Evolutionary conservation across 2,113 vertebrate species (phyloP).

Genomic region (Motacilla tschutschensis): DNA sequence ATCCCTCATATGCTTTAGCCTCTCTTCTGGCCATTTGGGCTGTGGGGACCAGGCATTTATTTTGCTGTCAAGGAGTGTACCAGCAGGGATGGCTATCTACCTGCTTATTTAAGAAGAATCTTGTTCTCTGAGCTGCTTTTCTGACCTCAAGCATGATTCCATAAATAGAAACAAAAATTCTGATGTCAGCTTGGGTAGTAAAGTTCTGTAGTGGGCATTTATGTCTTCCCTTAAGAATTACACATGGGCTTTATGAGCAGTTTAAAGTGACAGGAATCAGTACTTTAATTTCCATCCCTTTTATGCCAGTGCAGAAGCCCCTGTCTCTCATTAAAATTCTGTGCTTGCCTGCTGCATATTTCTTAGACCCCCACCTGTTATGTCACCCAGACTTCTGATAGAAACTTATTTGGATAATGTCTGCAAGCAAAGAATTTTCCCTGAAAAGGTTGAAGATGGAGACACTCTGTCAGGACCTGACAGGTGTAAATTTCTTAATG

Average conservation of each 20-base stretch:
- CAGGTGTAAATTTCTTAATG: constrained; percentile 76
- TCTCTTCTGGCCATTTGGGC: background rate
- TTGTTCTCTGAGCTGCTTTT: background rate
- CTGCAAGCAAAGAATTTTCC: constrained; percentile 62
- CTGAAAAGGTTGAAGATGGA: constrained; percentile 65
- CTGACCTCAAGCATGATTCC: background rate
- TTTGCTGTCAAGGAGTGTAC: background rate
- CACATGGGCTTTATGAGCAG: constrained; percentile 15
- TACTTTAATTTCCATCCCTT: constrained; percentile 32
- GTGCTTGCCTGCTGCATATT: constrained; percentile 37
- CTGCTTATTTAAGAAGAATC: background rate
- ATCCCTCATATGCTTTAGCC: accelerated
- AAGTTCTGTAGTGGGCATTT: constrained; percentile 16
- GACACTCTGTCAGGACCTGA: constrained; percentile 68
- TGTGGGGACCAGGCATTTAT: background rate
- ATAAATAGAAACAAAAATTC: constrained; percentile 14
- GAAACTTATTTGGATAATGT: constrained; percentile 76
- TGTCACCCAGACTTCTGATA: constrained; percentile 63
- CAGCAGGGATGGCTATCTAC: background rate
- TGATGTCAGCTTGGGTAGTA: background rate
- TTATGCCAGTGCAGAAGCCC: background rate
- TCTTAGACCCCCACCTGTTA: constrained; percentile 61
- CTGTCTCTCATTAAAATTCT: constrained; percentile 58
- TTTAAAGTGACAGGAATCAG: constrained; percentile 43
- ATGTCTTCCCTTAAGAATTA: constrained; percentile 18